phyloP scores from a whole-genome alignment of 2,797 vertebrate genomes.

The Tenualosa ilisha region DNA sequence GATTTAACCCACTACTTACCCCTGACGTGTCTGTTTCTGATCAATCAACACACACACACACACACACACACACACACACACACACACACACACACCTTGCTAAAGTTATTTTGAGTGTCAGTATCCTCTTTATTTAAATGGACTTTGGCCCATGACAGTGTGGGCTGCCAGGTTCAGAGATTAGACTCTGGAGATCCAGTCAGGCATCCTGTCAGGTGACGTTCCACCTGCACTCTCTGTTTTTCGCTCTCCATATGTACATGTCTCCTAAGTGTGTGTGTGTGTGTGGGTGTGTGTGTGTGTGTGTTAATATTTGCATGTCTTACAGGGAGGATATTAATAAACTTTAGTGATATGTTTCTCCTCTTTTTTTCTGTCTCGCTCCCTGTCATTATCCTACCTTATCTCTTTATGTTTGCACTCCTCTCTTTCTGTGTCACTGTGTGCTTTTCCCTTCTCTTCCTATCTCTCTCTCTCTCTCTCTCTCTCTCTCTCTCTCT shows the following conservation, averaged over 20 bases:
- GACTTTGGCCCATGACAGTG: neutral
- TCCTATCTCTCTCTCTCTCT: too few relatives aligned
- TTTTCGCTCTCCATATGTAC: neutral
- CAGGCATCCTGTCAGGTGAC: neutral
- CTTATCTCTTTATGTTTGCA: too few relatives aligned
- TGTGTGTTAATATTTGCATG: neutral
- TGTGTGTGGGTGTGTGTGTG: neutral
- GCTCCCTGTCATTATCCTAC: too few relatives aligned
- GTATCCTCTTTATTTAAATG: neutral
- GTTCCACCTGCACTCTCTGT: neutral
- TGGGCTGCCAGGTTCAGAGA: neutral
- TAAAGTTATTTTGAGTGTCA: neutral
- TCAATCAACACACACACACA: conserved; percentile 14
- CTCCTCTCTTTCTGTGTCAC: too few relatives aligned
- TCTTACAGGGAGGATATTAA: neutral
- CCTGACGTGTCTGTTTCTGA: too few relatives aligned
- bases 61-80: conserved; percentile 10
- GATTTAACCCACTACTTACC: too few relatives aligned
- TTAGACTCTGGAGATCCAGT: neutral
- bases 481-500: too few relatives aligned
- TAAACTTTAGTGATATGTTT: neutral
- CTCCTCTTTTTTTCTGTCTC: too few relatives aligned
- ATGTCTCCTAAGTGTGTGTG: neutral
- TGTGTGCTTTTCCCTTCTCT: too few relatives aligned
- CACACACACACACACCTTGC: neutral